Conservation (phyloP, 1,140 invertebrate species). For the Leptopilina boulardi region DNA sequence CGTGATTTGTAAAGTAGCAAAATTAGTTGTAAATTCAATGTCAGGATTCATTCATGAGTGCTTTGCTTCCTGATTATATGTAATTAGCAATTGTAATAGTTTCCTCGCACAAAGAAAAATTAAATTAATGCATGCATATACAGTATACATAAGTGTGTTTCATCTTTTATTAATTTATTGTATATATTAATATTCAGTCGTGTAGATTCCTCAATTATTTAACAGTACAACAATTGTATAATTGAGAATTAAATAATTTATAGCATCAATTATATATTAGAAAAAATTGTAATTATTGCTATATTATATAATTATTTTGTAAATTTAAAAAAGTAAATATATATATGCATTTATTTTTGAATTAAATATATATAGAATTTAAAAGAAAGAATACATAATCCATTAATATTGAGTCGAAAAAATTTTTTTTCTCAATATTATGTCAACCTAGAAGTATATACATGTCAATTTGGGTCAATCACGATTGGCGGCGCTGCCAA, state of each 20-base stretch:
- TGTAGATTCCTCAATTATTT: neutral
- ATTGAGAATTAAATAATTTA: neutral
- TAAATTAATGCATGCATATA: neutral
- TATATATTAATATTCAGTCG: neutral
- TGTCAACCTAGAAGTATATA: neutral
- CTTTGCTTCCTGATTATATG: neutral
- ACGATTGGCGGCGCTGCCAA: constrained; percentile 5
- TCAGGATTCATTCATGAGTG: constrained; percentile 13
- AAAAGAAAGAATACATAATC: no score
- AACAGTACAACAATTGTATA: neutral
- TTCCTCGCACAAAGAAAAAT: neutral
- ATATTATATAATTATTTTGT: no score
- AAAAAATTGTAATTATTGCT: no score
- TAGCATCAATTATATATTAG: neutral
- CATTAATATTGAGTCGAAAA: neutral
- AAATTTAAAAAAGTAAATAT: no score
- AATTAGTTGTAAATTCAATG: constrained; percentile 2
- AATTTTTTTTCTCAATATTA: neutral
- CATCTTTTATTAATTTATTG: constrained; percentile 8
- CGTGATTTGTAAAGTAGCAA: neutral
- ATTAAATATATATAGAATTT: no score
- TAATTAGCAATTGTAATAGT: neutral
- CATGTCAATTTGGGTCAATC: constrained; percentile 4
- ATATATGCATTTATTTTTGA: no score
- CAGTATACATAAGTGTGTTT: neutral